These are phyloP conservation scores for Bombus superbus DNA, from an alignment of 1,140 invertebrate species.

Conservation along the genomic window DNA sequence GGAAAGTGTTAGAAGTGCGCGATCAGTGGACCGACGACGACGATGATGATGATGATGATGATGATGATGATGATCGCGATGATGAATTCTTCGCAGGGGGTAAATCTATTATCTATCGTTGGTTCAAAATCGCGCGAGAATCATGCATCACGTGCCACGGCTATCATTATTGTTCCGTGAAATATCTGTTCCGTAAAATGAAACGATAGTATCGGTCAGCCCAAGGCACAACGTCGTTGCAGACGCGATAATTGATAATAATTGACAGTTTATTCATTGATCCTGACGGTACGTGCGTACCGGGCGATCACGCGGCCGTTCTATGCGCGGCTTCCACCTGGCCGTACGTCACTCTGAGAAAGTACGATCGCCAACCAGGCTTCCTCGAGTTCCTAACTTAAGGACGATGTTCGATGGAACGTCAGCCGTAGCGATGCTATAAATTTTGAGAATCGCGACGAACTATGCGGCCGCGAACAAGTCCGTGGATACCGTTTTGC, in stretches of 20 bases:
- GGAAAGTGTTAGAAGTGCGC: slow-evolving; percentile 33
- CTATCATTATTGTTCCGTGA: slow-evolving; percentile 38
- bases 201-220: slow-evolving; percentile 26
- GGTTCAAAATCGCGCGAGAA: slow-evolving; percentile 57
- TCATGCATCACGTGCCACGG: slow-evolving; percentile 37
- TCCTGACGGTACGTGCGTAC: neutral
- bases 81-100: slow-evolving; percentile 66
- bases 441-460: neutral
- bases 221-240: neutral
- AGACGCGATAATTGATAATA: slow-evolving; percentile 43
- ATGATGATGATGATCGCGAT: slow-evolving; percentile 26
- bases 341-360: neutral
- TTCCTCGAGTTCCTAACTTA: neutral
- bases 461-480: neutral
- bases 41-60: slow-evolving; percentile 1
- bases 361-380: neutral
- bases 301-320: neutral
- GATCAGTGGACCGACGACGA: neutral
- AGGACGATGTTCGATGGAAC: neutral
- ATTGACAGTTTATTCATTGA: slow-evolving; percentile 37
- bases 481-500: too few relatives aligned
- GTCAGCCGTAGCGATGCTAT: neutral
- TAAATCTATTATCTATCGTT: slow-evolving; percentile 61
- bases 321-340: neutral
- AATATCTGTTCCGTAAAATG: slow-evolving; percentile 44